Evolutionary conservation across 2,888 invertebrate species (phyloP).

Genomic region (Sinelater perroti): DNA sequence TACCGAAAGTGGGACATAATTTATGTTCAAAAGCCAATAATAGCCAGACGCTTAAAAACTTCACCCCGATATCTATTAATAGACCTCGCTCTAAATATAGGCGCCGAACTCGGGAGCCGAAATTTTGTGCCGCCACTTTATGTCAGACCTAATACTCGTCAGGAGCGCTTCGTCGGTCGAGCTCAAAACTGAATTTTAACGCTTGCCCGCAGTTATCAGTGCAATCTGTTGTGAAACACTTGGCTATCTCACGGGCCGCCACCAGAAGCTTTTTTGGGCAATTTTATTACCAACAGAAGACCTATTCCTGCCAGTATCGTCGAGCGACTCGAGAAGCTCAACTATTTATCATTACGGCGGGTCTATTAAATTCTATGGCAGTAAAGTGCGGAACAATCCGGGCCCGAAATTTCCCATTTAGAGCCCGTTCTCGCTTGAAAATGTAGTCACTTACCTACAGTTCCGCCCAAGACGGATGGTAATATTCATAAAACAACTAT

Average conservation of each 20-base stretch:
- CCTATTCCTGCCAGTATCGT: background rate
- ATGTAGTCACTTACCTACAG: conserved; percentile 22
- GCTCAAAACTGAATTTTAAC: too few relatives aligned
- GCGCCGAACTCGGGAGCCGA: background rate
- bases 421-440: conserved; percentile 21
- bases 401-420: conserved; percentile 15
- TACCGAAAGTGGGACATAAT: background rate
- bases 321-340: background rate
- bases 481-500: conserved; percentile 33
- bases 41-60: conserved; percentile 6
- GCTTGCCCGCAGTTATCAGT: too few relatives aligned
- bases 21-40: background rate
- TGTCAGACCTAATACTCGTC: too few relatives aligned
- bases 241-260: too few relatives aligned
- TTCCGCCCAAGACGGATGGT: conserved; percentile 27
- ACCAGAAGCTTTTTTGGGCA: too few relatives aligned
- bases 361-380: conserved; percentile 14
- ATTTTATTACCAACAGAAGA: background rate
- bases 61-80: background rate
- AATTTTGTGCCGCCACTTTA: background rate
- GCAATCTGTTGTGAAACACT: too few relatives aligned
- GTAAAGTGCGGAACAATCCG: conserved; percentile 14
- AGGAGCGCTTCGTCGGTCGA: too few relatives aligned
- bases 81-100: background rate
- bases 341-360: conserved; percentile 12